These are phyloP conservation scores for Crotophaga sulcirostris DNA, from an alignment of 2,113 vertebrate genomes.

Conservation along the genomic window DNA sequence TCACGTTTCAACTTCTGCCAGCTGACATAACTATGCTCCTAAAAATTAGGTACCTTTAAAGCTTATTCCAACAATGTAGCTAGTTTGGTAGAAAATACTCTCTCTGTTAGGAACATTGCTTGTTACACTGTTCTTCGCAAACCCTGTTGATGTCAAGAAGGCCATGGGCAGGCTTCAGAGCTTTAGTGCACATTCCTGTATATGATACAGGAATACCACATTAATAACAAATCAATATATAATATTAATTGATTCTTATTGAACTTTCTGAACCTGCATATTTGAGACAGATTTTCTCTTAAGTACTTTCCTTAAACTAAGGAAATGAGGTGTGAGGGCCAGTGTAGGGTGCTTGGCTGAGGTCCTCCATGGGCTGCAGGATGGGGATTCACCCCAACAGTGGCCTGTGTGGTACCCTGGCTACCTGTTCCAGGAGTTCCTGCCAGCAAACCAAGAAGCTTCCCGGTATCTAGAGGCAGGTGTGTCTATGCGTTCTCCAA, in stretches of 20 bases:
- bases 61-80: background rate
- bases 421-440: background rate
- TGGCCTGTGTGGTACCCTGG: background rate
- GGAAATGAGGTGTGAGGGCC: background rate
- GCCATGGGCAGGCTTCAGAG: background rate
- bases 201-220: background rate
- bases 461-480: background rate
- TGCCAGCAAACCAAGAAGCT: background rate
- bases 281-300: background rate
- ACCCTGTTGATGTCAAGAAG: background rate
- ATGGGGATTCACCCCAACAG: background rate
- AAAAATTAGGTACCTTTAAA: background rate
- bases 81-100: background rate
- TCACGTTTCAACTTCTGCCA: background rate
- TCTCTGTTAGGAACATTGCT: background rate
- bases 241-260: background rate
- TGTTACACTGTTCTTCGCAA: no score
- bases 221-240: background rate
- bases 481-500: background rate
- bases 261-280: background rate
- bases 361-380: fast-evolving
- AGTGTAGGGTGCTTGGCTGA: background rate
- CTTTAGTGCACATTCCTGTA: background rate
- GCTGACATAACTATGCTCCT: background rate
- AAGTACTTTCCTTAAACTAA: background rate